A percentile compares a stretch with the other conserved stretches of the same genome.
Evolutionary conservation across 2,888 invertebrate genomes (phyloP).

Genomic region (Gortyna flavago): DNA sequence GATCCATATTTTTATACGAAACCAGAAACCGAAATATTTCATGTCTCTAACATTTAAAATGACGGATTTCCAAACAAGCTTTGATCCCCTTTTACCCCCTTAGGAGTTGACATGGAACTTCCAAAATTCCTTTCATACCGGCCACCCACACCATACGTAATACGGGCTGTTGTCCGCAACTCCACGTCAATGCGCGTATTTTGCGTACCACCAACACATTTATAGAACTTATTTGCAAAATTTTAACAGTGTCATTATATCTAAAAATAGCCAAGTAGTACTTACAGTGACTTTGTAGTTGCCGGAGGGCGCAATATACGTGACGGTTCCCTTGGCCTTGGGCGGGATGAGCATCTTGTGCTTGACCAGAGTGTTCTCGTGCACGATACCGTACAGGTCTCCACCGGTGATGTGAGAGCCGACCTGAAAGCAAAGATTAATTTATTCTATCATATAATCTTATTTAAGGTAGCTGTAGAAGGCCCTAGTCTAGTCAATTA

Average conservation of each 20-base stretch:
- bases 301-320: slow-evolving; percentile 97
- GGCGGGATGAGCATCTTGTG: slow-evolving; percentile 99
- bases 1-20: background rate
- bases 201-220: too few relatives aligned
- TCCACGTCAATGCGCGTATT: too few relatives aligned
- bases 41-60: background rate
- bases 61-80: background rate
- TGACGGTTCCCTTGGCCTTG: slow-evolving; percentile 98
- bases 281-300: slow-evolving; percentile 97
- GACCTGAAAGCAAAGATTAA: slow-evolving; percentile 83
- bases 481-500: background rate
- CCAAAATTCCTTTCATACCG: background rate
- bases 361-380: slow-evolving; percentile 99
- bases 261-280: slow-evolving; percentile 61
- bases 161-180: too few relatives aligned
- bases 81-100: background rate
- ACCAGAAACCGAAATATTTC: background rate
- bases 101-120: background rate
- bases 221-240: background rate
- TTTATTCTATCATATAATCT: background rate
- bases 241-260: background rate
- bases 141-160: background rate
- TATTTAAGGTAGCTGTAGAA: background rate
- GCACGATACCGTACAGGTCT: slow-evolving; percentile 98
- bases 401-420: slow-evolving; percentile 99